Evolutionary conservation across 2,797 vertebrate species (phyloP), one percentile per base, ranked within the genome.

Genomic region (Mormyrops boulengeri): DNA sequence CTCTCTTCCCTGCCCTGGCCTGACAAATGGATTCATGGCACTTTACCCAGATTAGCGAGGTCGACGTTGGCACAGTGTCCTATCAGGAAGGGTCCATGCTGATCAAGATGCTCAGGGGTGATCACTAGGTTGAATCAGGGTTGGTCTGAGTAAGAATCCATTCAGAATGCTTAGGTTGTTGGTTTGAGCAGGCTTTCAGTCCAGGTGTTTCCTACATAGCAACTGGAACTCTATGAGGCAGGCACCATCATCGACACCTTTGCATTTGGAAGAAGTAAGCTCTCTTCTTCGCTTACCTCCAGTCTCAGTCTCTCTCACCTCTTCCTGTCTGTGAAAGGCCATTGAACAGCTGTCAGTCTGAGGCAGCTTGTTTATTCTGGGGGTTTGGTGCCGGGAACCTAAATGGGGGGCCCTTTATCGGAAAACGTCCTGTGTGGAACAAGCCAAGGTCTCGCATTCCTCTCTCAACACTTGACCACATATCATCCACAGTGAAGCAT

Each of bases 1-100:
- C 93, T 93, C 93, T 92, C 94, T 93, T 92, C 91, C 91, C 94
- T 92, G 89, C 92, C 92, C 90, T 0, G 0, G 90, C 92, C 26
- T 87, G 12, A 87, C 50, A n/a, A 44, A 47, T 9, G 80, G 80
- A 26, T 50, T 84, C 38, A 84, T 84, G n/a, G 80, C n/a, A 38
- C 17, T 55, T 41, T 77, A 34, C 26, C 62, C 66, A 69, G 66
- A 5, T 38, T 34, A 34, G 4, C 5, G 2, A n/a, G 17, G 38
- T 44, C 7, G 14, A 17, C 19, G 69, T 14, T 77, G 73, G 2
- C 34, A 69, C 3, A 34, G 12, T 69, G 66, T 34, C 30, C 30
- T 69, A 14, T 69, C 66, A 34, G 26, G 11, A 14, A 34, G 66
- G 66, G 30, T 80, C 14, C 73, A 41, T 80, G 38, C 17, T 3